Base-by-base conservation (phyloP, 2,797 vertebrate species). In the Xiphorhynchus erythropygius region DNA sequence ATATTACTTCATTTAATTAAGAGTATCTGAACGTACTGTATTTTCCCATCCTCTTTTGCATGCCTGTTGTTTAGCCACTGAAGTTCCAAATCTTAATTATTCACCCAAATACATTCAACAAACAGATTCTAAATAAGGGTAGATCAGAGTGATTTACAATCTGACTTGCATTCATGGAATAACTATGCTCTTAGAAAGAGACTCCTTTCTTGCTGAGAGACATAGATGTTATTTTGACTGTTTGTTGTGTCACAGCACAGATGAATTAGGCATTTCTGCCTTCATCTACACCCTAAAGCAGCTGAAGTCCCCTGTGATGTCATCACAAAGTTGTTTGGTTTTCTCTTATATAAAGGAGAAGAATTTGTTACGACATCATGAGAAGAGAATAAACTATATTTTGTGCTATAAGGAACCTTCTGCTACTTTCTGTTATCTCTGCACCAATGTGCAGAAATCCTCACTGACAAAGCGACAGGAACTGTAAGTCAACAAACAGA, bases 11-110 rank as follows among this genome's bases (percentile, higher is more conserved):
- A 60, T 75, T 89, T 77, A 75, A 95, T 89, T 80, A 87, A 93
- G 83, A 93, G 90, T 53, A 77, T 90, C 76, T 92, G 47, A 96
- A 90, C 89, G 88, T 78, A 91, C 94, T 96, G 10, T 91, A 92
- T 90, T 95, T 96, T 96, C 25, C 87, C 94, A 33, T 47, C n/a
- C 39, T 96, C 82, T 97, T 97, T 93, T 90, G 76, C 37, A 4
- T 95, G 94, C 60, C 90, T 96, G 95, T 96, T 96, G 93, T 97
- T 97, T 93, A 97, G 87, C 70, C 90, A 94, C 73, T 88, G 84
- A 96, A 97, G 97, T 94, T 95, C 90, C 95, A 97, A 97, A 96
- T 96, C 94, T 95, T 97, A 97, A 97, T 97, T 97, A 96, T 92
- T 97, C 92, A 96, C 94, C 93, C 93, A 97, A 96, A 95, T 94